phyloP scores from a whole-genome alignment of 23 tunicate species.

The Halocynthia roretzi region DNA sequence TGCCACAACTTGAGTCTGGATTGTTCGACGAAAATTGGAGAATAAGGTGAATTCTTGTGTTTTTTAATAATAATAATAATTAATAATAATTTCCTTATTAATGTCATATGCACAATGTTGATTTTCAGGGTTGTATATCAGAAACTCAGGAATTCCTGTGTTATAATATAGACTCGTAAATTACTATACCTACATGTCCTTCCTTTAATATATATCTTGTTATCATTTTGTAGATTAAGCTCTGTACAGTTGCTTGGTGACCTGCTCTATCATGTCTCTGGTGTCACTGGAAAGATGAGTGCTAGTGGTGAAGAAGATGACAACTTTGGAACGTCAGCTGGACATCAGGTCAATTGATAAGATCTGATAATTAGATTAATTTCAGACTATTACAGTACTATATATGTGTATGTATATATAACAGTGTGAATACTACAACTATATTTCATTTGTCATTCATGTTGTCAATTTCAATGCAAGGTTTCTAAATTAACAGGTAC shows the following conservation, averaged over 20 bases:
- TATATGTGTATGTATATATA: background rate
- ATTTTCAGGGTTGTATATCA: background rate
- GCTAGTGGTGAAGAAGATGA: constrained; percentile 92
- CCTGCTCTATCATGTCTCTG: constrained; percentile 85
- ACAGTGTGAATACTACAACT: background rate
- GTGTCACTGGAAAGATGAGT: constrained; percentile 96
- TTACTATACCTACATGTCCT: background rate
- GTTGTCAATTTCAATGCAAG: too few species aligned
- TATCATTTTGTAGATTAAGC: constrained; percentile 36
- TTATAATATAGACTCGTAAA: background rate
- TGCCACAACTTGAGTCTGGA: constrained; percentile 84
- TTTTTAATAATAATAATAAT: background rate
- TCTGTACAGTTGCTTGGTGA: constrained; percentile 90
- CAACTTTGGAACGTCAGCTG: constrained; percentile 85
- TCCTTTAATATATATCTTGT: background rate
- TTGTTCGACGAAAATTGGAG: constrained; percentile 97
- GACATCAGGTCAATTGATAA: constrained; percentile 53
- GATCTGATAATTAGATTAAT: too few species aligned
- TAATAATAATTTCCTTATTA: background rate
- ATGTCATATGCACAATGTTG: background rate
- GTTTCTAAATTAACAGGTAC: too few species aligned
- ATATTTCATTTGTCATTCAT: too few species aligned
- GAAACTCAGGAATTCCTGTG: background rate
- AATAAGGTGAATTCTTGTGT: constrained; percentile 61
- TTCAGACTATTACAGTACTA: background rate